These are phyloP conservation scores for Parelbella ahira DNA, from an alignment of 2,888 invertebrate genomes.

Conservation along the genomic window DNA sequence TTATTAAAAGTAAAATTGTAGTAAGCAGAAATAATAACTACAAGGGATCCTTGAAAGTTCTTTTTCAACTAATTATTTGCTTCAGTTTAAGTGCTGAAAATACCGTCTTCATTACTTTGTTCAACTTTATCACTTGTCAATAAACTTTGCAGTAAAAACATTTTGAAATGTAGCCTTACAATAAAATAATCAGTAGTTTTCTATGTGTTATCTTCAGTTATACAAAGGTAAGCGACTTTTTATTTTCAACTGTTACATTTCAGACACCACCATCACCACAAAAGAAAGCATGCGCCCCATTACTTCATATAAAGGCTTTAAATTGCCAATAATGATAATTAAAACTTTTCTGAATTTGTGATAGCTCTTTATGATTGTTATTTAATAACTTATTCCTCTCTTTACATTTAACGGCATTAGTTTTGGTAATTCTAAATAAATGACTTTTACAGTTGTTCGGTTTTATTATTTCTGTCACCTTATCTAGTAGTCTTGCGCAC, in stretches of 20 bases:
- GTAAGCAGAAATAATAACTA: too few species aligned
- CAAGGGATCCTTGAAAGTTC: too few species aligned
- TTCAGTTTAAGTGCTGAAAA: too few species aligned
- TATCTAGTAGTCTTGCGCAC: slow-evolving; percentile 8
- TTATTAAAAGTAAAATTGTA: too few species aligned
- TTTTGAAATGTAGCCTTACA: slow-evolving; percentile 4
- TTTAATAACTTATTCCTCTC: slow-evolving; percentile 17
- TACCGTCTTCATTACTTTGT: too few species aligned
- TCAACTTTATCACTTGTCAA: too few species aligned
- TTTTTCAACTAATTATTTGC: too few species aligned
- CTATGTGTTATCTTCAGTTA: slow-evolving; percentile 5
- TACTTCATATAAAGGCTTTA: slow-evolving; percentile 52
- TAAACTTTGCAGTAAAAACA: too few species aligned
- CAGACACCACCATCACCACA: slow-evolving; percentile 66
- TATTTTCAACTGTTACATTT: slow-evolving; percentile 56
- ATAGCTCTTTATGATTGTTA: slow-evolving; percentile 13
- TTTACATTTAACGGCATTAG: slow-evolving; percentile 15
- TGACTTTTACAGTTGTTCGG: slow-evolving; percentile 10
- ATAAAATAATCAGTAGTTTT: slow-evolving; percentile 9
- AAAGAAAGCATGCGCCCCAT: slow-evolving; percentile 63
- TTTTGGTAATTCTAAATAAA: slow-evolving; percentile 22
- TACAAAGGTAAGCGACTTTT: slow-evolving; percentile 46
- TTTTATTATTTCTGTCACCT: slow-evolving; percentile 11
- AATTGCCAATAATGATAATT: slow-evolving; percentile 9
- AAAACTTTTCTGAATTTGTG: slow-evolving; percentile 11